phyloP scores from a whole-genome alignment of 2,113 vertebrate species.

The Piaya cayana region DNA sequence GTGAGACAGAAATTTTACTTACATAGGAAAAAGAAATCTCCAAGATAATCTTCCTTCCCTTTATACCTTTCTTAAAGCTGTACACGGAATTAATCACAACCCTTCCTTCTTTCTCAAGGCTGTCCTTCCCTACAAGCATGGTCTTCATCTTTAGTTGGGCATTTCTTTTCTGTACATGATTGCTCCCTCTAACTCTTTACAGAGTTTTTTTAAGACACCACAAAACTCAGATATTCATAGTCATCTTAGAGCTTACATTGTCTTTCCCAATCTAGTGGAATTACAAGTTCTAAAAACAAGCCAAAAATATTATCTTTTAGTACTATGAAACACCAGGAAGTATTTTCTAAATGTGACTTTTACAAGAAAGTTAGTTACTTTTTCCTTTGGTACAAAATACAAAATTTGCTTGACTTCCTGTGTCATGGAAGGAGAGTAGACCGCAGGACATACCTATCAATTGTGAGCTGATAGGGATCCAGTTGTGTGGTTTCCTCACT shows the following conservation, averaged over 20 bases:
- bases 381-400: not conserved
- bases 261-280: not conserved
- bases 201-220: not conserved
- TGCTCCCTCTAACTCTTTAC: not conserved
- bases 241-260: not conserved
- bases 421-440: not conserved
- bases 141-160: not conserved
- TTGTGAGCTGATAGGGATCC: not conserved
- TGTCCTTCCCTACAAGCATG: not conserved
- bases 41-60: not conserved
- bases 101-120: not conserved
- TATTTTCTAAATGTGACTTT: not conserved
- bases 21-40: not conserved
- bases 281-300: not conserved
- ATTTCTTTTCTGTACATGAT: not conserved
- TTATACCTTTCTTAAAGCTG: not conserved
- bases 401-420: not conserved
- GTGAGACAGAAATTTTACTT: not conserved
- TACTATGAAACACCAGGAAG: not conserved
- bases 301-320: not conserved
- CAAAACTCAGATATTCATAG: not conserved
- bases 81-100: not conserved
- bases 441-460: not conserved
- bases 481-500: not conserved
- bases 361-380: fast-evolving